Evolutionary conservation across 1,140 invertebrate species (phyloP), one percentile per base, ranked within the genome.

Genomic region (Drosophila tsacasi): DNA sequence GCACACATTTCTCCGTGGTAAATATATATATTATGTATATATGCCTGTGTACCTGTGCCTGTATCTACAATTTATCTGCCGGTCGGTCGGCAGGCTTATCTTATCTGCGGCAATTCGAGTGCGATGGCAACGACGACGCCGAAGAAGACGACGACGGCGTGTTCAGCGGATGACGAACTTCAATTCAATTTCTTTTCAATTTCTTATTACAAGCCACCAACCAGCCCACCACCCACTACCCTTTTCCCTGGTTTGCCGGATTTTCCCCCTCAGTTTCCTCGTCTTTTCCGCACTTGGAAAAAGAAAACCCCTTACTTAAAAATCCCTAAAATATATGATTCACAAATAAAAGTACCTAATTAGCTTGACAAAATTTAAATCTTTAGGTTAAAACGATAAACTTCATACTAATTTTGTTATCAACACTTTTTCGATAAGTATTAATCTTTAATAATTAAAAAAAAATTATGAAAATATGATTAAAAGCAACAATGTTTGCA

Each of bases 181-280:
- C 67, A 86, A 86, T 86, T 86, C 76, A 87, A 86, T 86, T 86
- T 86, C 76, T 83, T 83, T 83, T 77, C 84, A 86, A 86, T 86
- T 86, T 86, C 83, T 83, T 69, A 67, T 66, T 65, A 61, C 35
- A 19, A 15, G 35, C 17, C 65, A 19, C 17, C 64, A 23, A 12
- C 30, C 7, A n/a, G n/a, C n/a, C 5, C 68, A n/a, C 59, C 10
- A 37, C 39, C 32, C 15, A 75, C 37, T 59, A n/a, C 65, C 57
- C 39, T 32, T 67, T 39, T 12, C 35, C 32, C 23, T 25, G 23
- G 23, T 2, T 25, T 13, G 27, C 1, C 15, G 12, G 13, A 13
- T 32, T 64, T 49, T 27, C 39, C 50, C 8, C 25, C 15, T n/a
- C 15, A 55, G 15, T 49, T 25, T 63, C 47, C 46, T 63, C n/a